Evolutionary conservation across 2,797 vertebrate genomes (phyloP).

Genomic region (Toxotes lorentzi): DNA sequence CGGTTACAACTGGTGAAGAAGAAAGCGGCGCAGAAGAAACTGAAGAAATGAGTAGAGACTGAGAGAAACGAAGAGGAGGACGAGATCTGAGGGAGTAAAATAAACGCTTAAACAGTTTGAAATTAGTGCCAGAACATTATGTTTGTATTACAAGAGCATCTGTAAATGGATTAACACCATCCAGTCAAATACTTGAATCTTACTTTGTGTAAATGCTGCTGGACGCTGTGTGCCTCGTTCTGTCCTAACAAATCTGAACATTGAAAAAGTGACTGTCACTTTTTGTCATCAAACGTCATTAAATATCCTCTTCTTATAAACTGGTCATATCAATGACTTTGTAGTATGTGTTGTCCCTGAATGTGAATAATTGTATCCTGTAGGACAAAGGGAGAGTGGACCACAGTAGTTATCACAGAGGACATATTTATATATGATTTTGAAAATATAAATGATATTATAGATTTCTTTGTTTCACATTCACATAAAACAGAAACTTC

Average conservation of each 20-base stretch:
- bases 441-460: conserved; percentile 54
- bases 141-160: conserved; percentile 52
- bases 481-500: conserved; percentile 57
- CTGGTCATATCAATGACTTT: not conserved
- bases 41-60: conserved; percentile 90
- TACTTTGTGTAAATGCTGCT: conserved; percentile 74
- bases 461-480: conserved; percentile 64
- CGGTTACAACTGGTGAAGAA: conserved; percentile 97
- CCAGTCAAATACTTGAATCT: conserved; percentile 80
- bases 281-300: conserved; percentile 70
- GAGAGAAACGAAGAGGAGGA: not conserved
- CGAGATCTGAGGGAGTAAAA: conserved; percentile 26
- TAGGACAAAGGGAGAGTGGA: not conserved
- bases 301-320: conserved; percentile 70
- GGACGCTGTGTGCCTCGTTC: conserved; percentile 74
- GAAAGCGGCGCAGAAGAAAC: conserved; percentile 98
- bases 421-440: conserved; percentile 60
- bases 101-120: conserved; percentile 23
- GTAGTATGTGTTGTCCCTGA: not conserved
- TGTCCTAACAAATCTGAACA: conserved; percentile 55
- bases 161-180: conserved; percentile 58
- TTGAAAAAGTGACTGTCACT: conserved; percentile 59
- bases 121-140: conserved; percentile 47
- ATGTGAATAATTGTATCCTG: not conserved
- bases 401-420: conserved; percentile 20